These are phyloP conservation scores for Oplegnathus fasciatus DNA, from an alignment of 2,113 vertebrate species.

Conservation along the genomic window DNA sequence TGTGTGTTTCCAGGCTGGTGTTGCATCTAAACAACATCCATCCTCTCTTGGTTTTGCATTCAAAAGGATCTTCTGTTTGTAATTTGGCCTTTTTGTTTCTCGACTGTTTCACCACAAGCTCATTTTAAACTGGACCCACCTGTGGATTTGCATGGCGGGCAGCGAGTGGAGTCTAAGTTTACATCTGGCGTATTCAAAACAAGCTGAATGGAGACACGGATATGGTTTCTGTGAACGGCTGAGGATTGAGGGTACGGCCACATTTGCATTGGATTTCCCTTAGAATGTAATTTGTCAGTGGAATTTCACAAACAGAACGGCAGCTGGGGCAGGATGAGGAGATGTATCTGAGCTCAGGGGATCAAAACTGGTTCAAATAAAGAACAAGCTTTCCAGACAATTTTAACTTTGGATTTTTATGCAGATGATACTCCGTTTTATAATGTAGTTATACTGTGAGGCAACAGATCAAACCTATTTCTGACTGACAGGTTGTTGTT, in stretches of 20 bases:
- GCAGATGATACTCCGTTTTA: background rate
- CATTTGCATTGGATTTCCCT: slow-evolving; percentile 56
- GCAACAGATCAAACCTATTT: background rate
- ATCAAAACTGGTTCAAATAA: background rate
- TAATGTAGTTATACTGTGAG: background rate
- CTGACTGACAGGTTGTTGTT: background rate
- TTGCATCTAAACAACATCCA: slow-evolving; percentile 53
- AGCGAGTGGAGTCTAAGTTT: slow-evolving; percentile 29
- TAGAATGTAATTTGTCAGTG: slow-evolving; percentile 27
- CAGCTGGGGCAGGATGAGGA: background rate
- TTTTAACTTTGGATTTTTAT: too few relatives aligned
- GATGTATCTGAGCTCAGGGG: background rate
- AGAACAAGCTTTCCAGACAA: background rate
- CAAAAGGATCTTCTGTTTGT: slow-evolving; percentile 59
- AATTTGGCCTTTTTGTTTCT: slow-evolving; percentile 61
- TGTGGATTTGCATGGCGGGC: slow-evolving; percentile 66
- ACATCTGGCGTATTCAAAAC: slow-evolving; percentile 55
- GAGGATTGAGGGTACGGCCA: slow-evolving; percentile 26
- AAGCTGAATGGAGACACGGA: slow-evolving; percentile 50
- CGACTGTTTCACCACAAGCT: slow-evolving; percentile 43
- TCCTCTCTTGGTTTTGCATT: slow-evolving; percentile 44
- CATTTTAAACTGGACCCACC: slow-evolving; percentile 64
- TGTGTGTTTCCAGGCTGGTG: slow-evolving; percentile 16
- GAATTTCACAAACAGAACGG: slow-evolving; percentile 23
- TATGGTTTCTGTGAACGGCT: slow-evolving; percentile 26